Percentiles rank a stretch among this genome's conserved stretches.
These are phyloP conservation scores for Nycticorax nycticorax DNA, from an alignment of 2,113 vertebrate genomes.

Conservation along the genomic window DNA sequence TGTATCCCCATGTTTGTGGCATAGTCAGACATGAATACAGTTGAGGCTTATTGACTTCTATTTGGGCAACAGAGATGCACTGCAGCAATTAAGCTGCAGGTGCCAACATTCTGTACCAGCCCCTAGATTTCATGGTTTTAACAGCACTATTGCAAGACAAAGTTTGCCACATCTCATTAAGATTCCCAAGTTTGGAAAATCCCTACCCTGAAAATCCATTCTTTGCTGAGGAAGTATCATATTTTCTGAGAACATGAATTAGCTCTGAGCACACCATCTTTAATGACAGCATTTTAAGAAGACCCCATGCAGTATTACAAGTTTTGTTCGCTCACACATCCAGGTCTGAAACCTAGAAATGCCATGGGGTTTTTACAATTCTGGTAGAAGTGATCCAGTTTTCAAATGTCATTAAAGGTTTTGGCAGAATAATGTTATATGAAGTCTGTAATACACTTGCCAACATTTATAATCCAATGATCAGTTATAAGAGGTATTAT, in stretches of 20 bases:
- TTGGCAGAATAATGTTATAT: not conserved
- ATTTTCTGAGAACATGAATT: not conserved
- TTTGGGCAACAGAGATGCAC: not conserved
- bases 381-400: not conserved
- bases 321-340: not conserved
- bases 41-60: not conserved
- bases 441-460: not conserved
- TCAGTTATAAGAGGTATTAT: conserved; percentile 56
- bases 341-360: not conserved
- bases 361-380: not conserved
- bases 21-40: not conserved
- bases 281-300: not conserved
- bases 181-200: not conserved
- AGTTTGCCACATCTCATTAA: not conserved
- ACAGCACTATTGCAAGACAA: not conserved
- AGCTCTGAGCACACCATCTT: not conserved
- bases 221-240: not conserved
- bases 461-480: not conserved
- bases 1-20: not conserved
- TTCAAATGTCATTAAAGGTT: not conserved
- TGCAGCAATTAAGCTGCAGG: not conserved
- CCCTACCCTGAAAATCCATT: not conserved
- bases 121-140: not conserved
- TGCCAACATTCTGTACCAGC: not conserved
- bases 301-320: not conserved